phyloP scores from a whole-genome alignment of 2,113 vertebrate species.

The Acrocephalus arundinaceus region DNA sequence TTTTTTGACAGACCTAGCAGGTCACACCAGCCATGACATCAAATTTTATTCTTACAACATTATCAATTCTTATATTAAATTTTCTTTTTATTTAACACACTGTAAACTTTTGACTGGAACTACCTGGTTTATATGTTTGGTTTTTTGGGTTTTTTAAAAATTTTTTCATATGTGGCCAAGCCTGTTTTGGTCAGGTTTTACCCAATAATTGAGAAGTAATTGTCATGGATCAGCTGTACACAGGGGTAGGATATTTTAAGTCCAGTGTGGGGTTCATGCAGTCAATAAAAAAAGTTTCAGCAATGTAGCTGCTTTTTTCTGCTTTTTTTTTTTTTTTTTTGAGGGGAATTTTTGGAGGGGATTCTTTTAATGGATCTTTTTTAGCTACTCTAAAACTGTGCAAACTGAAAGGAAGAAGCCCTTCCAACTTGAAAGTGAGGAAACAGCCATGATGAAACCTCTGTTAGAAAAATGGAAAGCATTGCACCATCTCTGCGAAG shows the following conservation, averaged over 20 bases:
- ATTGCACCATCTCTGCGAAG: background rate
- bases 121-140: background rate
- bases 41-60: background rate
- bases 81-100: background rate
- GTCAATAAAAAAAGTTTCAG: background rate
- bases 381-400: too few relatives aligned
- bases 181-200: background rate
- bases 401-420: background rate
- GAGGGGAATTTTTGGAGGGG: background rate
- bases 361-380: background rate
- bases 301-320: background rate
- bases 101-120: background rate
- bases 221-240: background rate
- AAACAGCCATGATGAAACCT: background rate
- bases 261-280: rapidly evolving
- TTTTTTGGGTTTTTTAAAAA: too few relatives aligned
- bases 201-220: background rate
- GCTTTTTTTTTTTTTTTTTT: background rate
- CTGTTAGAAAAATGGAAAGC: background rate
- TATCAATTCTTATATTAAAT: background rate
- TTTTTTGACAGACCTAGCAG: background rate
- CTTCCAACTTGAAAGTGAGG: background rate
- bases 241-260: background rate
- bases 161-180: background rate
- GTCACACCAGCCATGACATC: background rate